These are phyloP conservation scores for Drosophila meridionalis DNA, from an alignment of 2,888 invertebrate genomes.

Conservation along the genomic window DNA sequence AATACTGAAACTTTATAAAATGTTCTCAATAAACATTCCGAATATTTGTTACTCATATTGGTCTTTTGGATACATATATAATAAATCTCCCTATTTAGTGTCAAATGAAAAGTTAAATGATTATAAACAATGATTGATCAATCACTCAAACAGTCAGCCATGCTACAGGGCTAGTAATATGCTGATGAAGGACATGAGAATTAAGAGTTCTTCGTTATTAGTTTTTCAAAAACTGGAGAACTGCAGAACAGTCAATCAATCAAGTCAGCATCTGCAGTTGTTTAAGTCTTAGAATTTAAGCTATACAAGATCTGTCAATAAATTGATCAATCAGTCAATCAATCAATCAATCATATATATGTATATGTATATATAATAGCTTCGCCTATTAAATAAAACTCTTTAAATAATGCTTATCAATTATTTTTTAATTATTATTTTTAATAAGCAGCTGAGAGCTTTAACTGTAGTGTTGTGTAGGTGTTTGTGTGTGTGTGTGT, in stretches of 20 bases:
- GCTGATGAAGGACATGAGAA: too few relatives aligned
- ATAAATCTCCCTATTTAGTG: too few relatives aligned
- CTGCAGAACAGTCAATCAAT: neutral
- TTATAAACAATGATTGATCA: neutral
- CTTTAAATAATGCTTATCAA: constrained; percentile 23
- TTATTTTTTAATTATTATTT: constrained; percentile 61
- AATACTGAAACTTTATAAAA: too few relatives aligned
- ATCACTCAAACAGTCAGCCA: neutral
- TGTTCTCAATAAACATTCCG: too few relatives aligned
- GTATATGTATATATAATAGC: too few relatives aligned
- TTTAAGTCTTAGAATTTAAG: neutral
- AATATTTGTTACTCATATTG: too few relatives aligned
- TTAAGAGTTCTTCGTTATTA: too few relatives aligned
- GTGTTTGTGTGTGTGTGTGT: neutral
- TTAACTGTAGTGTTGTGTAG: neutral
- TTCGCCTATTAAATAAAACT: neutral
- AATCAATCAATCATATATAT: neutral
- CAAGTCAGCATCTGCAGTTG: neutral
- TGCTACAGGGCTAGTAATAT: neutral
- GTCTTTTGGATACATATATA: too few relatives aligned
- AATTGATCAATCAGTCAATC: neutral
- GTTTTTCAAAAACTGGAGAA: too few relatives aligned
- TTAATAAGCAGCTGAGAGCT: constrained; percentile 32
- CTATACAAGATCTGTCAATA: neutral
- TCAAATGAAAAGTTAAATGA: too few relatives aligned